Base-by-base conservation (phyloP, 2,888 invertebrate species). In the Drosophila demipolita region DNA sequence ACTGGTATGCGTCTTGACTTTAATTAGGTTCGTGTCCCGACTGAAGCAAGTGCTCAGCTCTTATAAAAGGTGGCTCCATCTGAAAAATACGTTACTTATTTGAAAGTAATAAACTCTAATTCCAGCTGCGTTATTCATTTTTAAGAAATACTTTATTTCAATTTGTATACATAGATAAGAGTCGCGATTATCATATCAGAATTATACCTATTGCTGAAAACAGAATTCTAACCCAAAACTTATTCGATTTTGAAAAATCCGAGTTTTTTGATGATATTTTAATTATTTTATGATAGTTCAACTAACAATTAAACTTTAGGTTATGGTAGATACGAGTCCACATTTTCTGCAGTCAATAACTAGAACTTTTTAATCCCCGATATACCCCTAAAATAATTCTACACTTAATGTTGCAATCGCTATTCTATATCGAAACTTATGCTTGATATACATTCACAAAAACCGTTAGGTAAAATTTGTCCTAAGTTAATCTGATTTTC, bases 251-350 rank as follows among this genome's bases (percentile, higher is more conserved):
- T 36, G 36, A 3, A 15, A 15, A 36, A 36, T 5, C 0, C 6
- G 15, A 36, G 3, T 0, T 7, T 36, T 36, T 5, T 6, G 4
- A 5, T 15, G 0, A 2, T 36, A 15, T 1, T 2, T 23, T 2
- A 23, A 23, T 2, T 23, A 23, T 23, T 23, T 23, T 23, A 2
- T 23, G 23, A 23, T 23, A 23, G 23, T 23, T 23, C 2, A 23
- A 23, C 23, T 23, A 23, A 23, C 23, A 26, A 5, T 29, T 29
- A 6, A 36, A 6, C 0, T 15, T 15, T 2, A 15, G 35, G 15
- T 15, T 35, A 15, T 38, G 38, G 17, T 38, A 7, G 3, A 7
- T 3, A 17, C 1, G 8, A 36, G 17, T 8, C 38, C 1, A 8
- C 7, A 8, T 3, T 3, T 17, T 17, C 1, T 38, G 3, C 38